Evolutionary conservation across 2,797 vertebrate species (phyloP), one percentile per base, ranked within the genome.

Genomic region (Avahi laniger): DNA sequence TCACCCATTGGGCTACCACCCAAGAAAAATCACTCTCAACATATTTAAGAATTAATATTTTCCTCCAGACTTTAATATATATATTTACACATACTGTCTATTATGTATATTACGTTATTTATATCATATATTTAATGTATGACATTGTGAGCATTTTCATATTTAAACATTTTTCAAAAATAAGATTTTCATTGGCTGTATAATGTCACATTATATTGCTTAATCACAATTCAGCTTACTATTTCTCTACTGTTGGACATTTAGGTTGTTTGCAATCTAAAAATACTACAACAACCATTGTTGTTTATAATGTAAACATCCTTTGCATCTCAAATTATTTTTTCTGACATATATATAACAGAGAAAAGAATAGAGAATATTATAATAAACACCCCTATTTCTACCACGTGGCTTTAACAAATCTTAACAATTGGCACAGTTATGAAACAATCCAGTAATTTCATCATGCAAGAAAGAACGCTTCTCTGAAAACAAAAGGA

Each of bases 271-370:
- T 92, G 41, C 15, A 91, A 63, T 78, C 63, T 30, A 48, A 90
- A 38, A 92, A 54, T 80, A n/a, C 61, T 80, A 92, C 7, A 81
- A 48, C 24, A 79, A 75, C 41, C 30, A 33, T 6, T 18, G 35
- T 46, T 78, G 12, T 52, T 93, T 33, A 80, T 67, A 57, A 59
- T 17, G 76, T 24, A 69, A 79, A 76, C n/a, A 54, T 28, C 14
- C 7, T 93, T 81, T 78, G 22, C 11, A 43, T 57, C 46, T 92
- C 41, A 81, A 88, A 88, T 80, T 79, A 78, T 95, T 88, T 86
- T 73, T 70, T 89, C 35, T 69, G 46, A 76, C 10, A 87, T 81
- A 78, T 13, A 89, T 70, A 73, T 73, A 73, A 67, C 22, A 91
- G 43, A 43, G 43, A 43, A 43, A 7, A 43, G 43, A 43, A 43